Base-by-base conservation (phyloP, 2,888 invertebrate genomes). In the Raillietiella orientalis region DNA sequence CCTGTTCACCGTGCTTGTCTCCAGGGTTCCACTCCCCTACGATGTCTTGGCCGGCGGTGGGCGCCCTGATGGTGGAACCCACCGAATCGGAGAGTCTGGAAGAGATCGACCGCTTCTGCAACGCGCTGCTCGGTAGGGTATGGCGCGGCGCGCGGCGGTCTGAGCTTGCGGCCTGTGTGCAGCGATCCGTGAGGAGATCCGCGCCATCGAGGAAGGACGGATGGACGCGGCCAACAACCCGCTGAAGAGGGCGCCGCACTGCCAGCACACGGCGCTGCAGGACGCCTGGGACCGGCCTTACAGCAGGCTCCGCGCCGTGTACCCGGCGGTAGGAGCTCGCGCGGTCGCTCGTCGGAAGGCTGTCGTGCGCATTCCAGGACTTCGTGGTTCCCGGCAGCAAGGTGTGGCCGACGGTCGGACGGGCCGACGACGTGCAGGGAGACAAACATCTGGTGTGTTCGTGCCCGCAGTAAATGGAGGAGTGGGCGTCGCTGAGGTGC, bases 61-160 rank as follows among this genome's bases (percentile, higher is more conserved):
- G 90, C 3, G 84, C 90, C 2, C 52, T 99, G 26, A 96, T 96
- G 96, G 72, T 96, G 32, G 96, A 99, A 47, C 96, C 96, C 1
- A 99, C 96, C 0, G 96, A 96, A 47, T 90, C 87, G 0, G 96
- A 99, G 47, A 77, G 87, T 39, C 74, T 82, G 42, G 66, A 62
- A 28, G 93, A 96, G 46, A 47, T 96, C 37, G 93, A 96, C 43
- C 55, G 79, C 35, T 87, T 87, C 45, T 93, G 93, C 42, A 82
- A 90, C 41, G 75, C 96, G 4, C 56, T 96, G 35, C 75, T 96
- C 30, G 59, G 62, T 61, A 42, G 47, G 51, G 2, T 3, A 10
- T 4, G 9, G 10, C 23, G 13, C 4, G n/a, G 11, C 16, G 14
- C 25, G n/a, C 3, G 10, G 10, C 6, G n/a, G 10, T 11, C 10